phyloP scores from a whole-genome alignment of 1,140 invertebrate genomes.

The Amphibalanus amphitrite region DNA sequence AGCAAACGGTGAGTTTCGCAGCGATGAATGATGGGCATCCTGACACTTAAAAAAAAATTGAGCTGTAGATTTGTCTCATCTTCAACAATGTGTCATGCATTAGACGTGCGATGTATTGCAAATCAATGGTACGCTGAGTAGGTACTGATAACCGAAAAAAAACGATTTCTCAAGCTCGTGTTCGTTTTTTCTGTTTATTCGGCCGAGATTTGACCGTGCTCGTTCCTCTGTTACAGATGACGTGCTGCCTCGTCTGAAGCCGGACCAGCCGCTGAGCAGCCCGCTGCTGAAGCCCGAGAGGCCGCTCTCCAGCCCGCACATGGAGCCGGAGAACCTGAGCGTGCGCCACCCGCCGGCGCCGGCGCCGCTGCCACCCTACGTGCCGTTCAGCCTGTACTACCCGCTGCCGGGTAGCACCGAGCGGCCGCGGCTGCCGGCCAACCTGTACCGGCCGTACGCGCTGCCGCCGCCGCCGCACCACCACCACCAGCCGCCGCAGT shows the following conservation, averaged over 20 bases:
- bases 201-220: no score
- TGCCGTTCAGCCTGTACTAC: conserved; percentile 1
- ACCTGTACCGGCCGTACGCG: conserved; percentile 1
- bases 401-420: neutral
- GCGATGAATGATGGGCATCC: no score
- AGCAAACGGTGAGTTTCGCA: neutral
- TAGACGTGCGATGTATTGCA: no score
- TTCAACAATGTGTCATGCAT: no score
- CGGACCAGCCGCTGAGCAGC: no score
- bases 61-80: no score
- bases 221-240: neutral
- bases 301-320: neutral
- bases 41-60: no score
- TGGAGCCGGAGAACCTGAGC: conserved; percentile 1
- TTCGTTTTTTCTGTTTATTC: no score
- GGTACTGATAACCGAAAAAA: no score
- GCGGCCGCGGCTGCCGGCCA: neutral
- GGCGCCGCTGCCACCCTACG: neutral
- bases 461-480: neutral
- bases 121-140: no score
- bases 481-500: neutral
- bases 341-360: neutral
- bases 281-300: no score
- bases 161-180: no score
- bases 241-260: neutral